phyloP scores from a whole-genome alignment of 1,140 invertebrate species.

The Stenopsyche tienmushanensis region DNA sequence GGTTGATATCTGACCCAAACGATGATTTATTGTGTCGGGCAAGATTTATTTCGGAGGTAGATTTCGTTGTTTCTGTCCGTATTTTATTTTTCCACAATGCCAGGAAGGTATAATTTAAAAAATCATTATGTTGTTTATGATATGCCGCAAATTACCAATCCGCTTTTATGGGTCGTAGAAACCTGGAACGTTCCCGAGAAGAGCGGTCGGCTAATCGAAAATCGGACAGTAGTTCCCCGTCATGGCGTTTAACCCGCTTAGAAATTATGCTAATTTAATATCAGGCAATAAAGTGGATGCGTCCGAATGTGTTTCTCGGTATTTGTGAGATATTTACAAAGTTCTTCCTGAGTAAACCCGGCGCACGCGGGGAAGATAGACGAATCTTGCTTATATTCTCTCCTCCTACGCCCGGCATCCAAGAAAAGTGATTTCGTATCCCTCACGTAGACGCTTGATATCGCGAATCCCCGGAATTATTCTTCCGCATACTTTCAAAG shows the following conservation, averaged over 20 bases:
- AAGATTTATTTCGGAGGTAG: constrained; percentile 13
- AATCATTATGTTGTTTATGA: constrained; percentile 29
- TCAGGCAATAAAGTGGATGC: too few relatives aligned
- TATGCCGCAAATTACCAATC: not conserved
- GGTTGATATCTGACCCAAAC: constrained; percentile 22
- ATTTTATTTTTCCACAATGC: constrained; percentile 15
- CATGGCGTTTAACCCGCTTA: too few relatives aligned
- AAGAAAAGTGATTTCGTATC: constrained; percentile 13
- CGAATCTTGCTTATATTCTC: not conserved
- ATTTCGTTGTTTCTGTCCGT: constrained; percentile 18
- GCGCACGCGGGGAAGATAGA: too few relatives aligned
- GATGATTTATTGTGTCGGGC: constrained; percentile 19
- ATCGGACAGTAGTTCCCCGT: too few relatives aligned
- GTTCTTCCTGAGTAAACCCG: too few relatives aligned
- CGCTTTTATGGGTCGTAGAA: not conserved
- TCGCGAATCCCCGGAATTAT: constrained; percentile 13
- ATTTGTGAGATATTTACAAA: too few relatives aligned
- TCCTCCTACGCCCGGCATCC: not conserved
- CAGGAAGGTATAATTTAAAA: constrained; percentile 31
- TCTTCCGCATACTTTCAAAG: constrained; percentile 12
- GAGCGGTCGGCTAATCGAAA: not conserved
- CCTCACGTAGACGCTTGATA: constrained; percentile 11
- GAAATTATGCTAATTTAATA: too few relatives aligned
- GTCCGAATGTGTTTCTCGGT: too few relatives aligned
- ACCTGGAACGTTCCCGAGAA: not conserved